These are phyloP conservation scores for Rhineura floridana DNA, from an alignment of 2,113 vertebrate genomes.

Conservation along the genomic window DNA sequence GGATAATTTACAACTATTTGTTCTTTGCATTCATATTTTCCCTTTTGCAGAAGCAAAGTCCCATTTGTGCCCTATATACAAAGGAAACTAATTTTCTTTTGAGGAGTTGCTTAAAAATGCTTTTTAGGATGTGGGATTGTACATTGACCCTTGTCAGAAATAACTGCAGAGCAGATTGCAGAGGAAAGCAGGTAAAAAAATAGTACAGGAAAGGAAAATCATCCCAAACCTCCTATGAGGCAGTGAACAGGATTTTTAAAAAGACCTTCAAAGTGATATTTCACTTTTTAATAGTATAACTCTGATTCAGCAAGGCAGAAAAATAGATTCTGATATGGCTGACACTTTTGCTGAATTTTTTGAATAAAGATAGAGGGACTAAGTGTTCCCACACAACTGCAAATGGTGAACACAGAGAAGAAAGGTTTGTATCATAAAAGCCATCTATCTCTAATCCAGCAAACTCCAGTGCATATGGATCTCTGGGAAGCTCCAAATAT, in stretches of 20 bases:
- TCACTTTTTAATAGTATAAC: not conserved
- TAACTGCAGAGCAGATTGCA: not conserved
- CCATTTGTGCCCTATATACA: not conserved
- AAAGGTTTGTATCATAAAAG: not conserved
- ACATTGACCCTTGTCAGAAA: not conserved
- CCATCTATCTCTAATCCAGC: not conserved
- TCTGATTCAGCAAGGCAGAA: accelerated
- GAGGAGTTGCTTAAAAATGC: not conserved
- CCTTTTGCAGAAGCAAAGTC: not conserved
- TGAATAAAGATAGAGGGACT: not conserved
- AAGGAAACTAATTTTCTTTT: not conserved
- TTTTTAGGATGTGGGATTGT: not conserved
- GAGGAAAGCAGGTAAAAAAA: not conserved
- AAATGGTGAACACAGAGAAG: not conserved
- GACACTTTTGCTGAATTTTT: not conserved
- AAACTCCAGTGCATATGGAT: not conserved
- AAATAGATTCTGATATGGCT: not conserved
- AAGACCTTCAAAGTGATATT: not conserved
- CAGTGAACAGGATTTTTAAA: not conserved
- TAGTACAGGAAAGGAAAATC: not conserved
- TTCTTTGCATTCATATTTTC: not conserved
- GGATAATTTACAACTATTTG: not conserved
- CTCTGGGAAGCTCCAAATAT: not conserved
- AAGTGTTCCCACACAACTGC: not conserved
- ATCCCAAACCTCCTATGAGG: not conserved